Base-by-base conservation (phyloP, 2,888 invertebrate genomes). In the Eupithecia tripunctaria region DNA sequence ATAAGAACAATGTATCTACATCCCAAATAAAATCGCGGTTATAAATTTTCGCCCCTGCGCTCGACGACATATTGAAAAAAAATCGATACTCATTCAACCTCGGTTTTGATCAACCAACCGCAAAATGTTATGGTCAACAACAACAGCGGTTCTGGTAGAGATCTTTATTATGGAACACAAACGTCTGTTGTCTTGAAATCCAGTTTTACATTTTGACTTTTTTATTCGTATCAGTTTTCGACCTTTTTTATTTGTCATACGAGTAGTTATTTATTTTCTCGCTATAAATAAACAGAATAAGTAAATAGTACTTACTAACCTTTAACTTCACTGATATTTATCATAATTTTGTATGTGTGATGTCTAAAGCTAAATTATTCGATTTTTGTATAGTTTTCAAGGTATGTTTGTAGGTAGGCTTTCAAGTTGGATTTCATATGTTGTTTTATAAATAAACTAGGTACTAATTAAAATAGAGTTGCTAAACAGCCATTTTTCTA, bases 81-180 rank as follows among this genome's bases (percentile, higher is more conserved):
- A 78, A 68, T 72, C 38, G 74, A 79, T 75, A 77, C 71, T 72
- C 72, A 21, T 59, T 72, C 60, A 65, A 68, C 66, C 56, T 75
- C 66, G 71, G 73, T 71, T 78, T 80, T 77, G 74, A 76, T 71
- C 68, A 75, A 47, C 67, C 67, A 69, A 74, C 79, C 79, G 76
- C 79, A 80, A 75, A 79, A 76, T 74, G 43, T 76, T 77, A 80
- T 77, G 76, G 41, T 73, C 64, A 74, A 78, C 75, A 73, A 77
- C 75, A 77, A 74, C 77, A 64, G 74, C 75, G 75, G 72, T 76
- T 79, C 78, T 71, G 76, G 77, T 74, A 32, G 12, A 62, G 60
- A n/a, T 43, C 43, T n/a, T 8, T 18, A 38, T 15, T 15, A 15
- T 6, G 18, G 43, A 43, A 43, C 18, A 43, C 15, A 43, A 43